Conservation (phyloP, 1,140 invertebrate genomes). For the Hycleus phaleratus region DNA sequence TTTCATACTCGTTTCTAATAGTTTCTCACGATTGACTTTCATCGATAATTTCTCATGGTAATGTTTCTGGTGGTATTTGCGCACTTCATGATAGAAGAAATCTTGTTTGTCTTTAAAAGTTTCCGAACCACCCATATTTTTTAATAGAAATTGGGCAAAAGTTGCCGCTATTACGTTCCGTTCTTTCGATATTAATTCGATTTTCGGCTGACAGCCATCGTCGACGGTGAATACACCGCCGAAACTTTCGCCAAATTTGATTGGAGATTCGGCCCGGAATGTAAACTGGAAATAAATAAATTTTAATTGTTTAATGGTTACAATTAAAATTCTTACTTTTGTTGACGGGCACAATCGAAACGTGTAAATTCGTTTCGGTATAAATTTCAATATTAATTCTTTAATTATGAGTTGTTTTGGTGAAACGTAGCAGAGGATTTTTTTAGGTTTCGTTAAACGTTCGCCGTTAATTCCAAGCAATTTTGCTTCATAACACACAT, state of each 20-base stretch:
- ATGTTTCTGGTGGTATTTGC: slow-evolving; percentile 76
- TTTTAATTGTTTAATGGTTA: no score
- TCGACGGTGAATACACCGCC: slow-evolving; percentile 68
- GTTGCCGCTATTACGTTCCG: slow-evolving; percentile 86
- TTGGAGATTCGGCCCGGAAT: slow-evolving; percentile 51
- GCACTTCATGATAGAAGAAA: slow-evolving; percentile 89
- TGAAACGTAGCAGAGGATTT: slow-evolving; percentile 80
- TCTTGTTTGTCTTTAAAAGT: slow-evolving; percentile 94
- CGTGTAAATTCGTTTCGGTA: slow-evolving; percentile 84
- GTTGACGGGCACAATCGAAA: slow-evolving; percentile 89
- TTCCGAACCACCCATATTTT: slow-evolving; percentile 92
- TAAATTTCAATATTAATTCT: slow-evolving; percentile 86
- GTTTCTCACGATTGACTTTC: slow-evolving; percentile 71
- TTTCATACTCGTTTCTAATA: slow-evolving; percentile 78
- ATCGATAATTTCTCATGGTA: slow-evolving; percentile 77
- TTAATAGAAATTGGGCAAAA: slow-evolving; percentile 86
- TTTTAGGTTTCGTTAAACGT: slow-evolving; percentile 63
- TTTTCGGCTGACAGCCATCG: slow-evolving; percentile 81
- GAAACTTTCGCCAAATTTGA: slow-evolving; percentile 39
- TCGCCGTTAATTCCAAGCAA: slow-evolving; percentile 63
- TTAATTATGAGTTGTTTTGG: slow-evolving; percentile 86
- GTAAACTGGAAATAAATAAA: slow-evolving; percentile 41
- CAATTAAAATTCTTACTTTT: slow-evolving; percentile 50
- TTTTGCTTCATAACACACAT: slow-evolving; percentile 79
- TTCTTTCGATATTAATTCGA: slow-evolving; percentile 74